Percentiles rank a stretch among this genome's conserved stretches.
These are phyloP conservation scores for Chlamydotis undulata DNA, from an alignment of 2,113 vertebrate species.

Conservation along the genomic window DNA sequence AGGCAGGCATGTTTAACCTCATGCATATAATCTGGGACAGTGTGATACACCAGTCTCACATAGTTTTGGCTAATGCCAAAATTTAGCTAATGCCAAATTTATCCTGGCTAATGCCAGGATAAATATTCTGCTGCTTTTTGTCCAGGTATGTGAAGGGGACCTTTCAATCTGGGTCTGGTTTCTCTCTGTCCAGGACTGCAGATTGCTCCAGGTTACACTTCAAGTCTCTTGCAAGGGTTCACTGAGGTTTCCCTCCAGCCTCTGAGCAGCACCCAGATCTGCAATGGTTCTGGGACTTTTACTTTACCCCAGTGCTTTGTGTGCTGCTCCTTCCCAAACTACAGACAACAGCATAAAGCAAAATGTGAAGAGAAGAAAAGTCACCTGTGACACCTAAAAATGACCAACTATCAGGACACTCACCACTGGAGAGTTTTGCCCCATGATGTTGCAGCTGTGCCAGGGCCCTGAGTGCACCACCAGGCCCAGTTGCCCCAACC, in stretches of 20 bases:
- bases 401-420: fast-evolving
- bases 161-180: neutral
- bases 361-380: neutral
- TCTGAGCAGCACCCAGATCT: neutral
- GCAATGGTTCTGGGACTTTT: neutral
- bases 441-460: neutral
- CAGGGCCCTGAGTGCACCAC: neutral
- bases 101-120: neutral
- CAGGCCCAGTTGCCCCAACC: neutral
- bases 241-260: neutral
- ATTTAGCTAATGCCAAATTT: neutral
- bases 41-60: neutral
- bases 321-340: neutral
- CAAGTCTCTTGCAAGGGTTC: neutral
- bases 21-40: fast-evolving
- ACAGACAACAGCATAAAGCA: neutral
- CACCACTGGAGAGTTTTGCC: neutral
- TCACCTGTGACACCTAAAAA: neutral
- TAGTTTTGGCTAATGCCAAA: neutral
- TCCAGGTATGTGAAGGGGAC: neutral
- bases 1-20: fast-evolving
- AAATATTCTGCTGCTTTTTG: neutral
- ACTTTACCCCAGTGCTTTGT: neutral
- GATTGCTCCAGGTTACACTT: neutral
- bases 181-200: neutral